A percentile compares a stretch with the other conserved stretches of the same genome.
Evolutionary conservation across 2,888 invertebrate genomes (phyloP).

Genomic region (Rhagophthalmus giganteus): DNA sequence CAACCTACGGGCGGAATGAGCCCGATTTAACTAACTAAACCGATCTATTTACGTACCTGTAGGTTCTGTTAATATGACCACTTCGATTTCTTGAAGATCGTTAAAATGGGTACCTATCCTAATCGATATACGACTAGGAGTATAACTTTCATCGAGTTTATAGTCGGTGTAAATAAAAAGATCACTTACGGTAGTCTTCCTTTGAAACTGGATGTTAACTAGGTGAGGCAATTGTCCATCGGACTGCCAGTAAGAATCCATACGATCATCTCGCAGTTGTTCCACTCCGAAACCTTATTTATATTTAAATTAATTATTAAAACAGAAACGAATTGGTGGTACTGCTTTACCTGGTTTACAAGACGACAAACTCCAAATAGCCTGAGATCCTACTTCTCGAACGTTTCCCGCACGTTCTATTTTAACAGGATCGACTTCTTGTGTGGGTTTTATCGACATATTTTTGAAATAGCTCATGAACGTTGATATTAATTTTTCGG

Average conservation of each 20-base stretch:
- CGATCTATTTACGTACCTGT: constrained; percentile 63
- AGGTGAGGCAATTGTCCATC: constrained; percentile 98
- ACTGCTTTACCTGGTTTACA: constrained; percentile 85
- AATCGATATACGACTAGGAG: constrained; percentile 91
- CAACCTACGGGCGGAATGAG: too few species aligned
- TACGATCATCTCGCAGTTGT: constrained; percentile 90
- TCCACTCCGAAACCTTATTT: constrained; percentile 92
- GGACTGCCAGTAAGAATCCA: constrained; percentile 99
- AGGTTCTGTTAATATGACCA: constrained; percentile 90
- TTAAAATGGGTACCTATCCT: constrained; percentile 95
- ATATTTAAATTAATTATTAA: constrained; percentile 5
- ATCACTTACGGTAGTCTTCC: constrained; percentile 92
- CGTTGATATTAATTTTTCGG: too few species aligned
- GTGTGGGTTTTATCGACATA: constrained; percentile 11
- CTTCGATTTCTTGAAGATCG: constrained; percentile 94
- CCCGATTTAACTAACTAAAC: too few species aligned
- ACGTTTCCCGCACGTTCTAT: constrained; percentile 52
- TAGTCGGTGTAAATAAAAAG: constrained; percentile 97
- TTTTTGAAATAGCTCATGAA: too few species aligned
- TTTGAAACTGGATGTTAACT: constrained; percentile 94
- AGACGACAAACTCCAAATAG: constrained; percentile 97
- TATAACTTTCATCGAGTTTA: constrained; percentile 98
- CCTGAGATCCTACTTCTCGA: constrained; percentile 53
- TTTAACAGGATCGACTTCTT: constrained; percentile 62
- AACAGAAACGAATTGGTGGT: too few species aligned